phyloP scores from a whole-genome alignment of 2,113 vertebrate genomes.

The Ornithorhynchus anatinus region DNA sequence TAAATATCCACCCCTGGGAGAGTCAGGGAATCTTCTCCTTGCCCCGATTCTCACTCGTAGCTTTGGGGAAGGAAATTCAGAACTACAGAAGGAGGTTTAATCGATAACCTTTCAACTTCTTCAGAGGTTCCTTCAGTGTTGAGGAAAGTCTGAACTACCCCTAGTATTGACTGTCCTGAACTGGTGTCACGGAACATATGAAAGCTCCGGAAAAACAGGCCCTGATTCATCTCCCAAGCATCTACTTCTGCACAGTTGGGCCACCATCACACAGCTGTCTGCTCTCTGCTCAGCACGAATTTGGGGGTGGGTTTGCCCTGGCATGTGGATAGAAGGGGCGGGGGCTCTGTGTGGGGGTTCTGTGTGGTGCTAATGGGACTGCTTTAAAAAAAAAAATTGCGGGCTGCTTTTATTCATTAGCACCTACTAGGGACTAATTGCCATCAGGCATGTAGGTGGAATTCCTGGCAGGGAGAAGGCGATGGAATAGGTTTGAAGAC shows the following conservation, averaged over 20 bases:
- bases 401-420: conserved; percentile 80
- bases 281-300: conserved; percentile 38
- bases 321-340: conserved; percentile 47
- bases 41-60: too few relatives aligned
- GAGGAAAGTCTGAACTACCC: neutral
- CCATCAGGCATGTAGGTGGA: conserved; percentile 84
- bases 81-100: neutral
- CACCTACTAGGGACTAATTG: conserved; percentile 80
- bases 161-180: neutral
- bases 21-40: too few relatives aligned
- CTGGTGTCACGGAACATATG: neutral
- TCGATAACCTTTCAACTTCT: neutral
- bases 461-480: conserved; percentile 77
- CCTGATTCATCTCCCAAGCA: conserved; percentile 52
- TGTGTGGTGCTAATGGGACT: too few relatives aligned
- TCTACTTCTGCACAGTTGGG: conserved; percentile 39
- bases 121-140: neutral
- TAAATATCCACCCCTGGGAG: too few relatives aligned
- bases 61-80: too few relatives aligned
- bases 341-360: conserved; percentile 6
- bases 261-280: conserved; percentile 46
- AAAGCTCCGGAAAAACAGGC: conserved; percentile 56
- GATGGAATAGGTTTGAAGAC: conserved; percentile 80
- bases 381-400: conserved; percentile 69
- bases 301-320: conserved; percentile 35